Evolutionary conservation across 1,140 invertebrate genomes (phyloP).

Genomic region (Drosophila repleta): DNA sequence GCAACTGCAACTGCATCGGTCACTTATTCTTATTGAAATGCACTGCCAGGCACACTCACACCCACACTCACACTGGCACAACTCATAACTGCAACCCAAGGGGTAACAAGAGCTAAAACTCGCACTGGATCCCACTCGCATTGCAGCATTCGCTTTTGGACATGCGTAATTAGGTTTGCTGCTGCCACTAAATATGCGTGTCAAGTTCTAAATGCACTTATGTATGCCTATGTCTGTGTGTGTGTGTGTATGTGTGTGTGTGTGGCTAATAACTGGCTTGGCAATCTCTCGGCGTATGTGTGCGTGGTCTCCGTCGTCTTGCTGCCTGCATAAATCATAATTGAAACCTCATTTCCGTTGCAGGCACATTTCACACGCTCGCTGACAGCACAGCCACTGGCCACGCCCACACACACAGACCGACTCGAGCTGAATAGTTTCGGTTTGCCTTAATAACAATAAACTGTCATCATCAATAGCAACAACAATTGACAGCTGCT

Average conservation of each 20-base stretch:
- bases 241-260: slow-evolving; percentile 1
- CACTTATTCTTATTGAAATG: slow-evolving; percentile 61
- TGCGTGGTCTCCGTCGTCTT: slow-evolving; percentile 23
- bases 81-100: slow-evolving; percentile 16
- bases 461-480: slow-evolving; percentile 72
- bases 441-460: slow-evolving; percentile 79
- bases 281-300: slow-evolving; percentile 50
- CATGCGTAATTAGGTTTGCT: slow-evolving; percentile 79
- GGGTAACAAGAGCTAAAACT: slow-evolving; percentile 2
- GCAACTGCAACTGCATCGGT: slow-evolving; percentile 18
- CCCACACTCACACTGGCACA: neutral
- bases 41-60: slow-evolving; percentile 5
- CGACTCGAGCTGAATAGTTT: slow-evolving; percentile 28
- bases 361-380: slow-evolving; percentile 68
- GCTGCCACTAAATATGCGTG: slow-evolving; percentile 80
- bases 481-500: slow-evolving; percentile 33
- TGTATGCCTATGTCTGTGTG: slow-evolving; percentile 3
- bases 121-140: neutral
- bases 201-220: slow-evolving; percentile 61
- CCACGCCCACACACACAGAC: slow-evolving; percentile 30
- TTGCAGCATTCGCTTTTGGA: slow-evolving; percentile 63
- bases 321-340: slow-evolving; percentile 70
- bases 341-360: slow-evolving; percentile 79
- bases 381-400: neutral
- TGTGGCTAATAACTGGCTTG: slow-evolving; percentile 40